Conservation (phyloP, 2,797 vertebrate genomes). For the Sebastes cheni region DNA sequence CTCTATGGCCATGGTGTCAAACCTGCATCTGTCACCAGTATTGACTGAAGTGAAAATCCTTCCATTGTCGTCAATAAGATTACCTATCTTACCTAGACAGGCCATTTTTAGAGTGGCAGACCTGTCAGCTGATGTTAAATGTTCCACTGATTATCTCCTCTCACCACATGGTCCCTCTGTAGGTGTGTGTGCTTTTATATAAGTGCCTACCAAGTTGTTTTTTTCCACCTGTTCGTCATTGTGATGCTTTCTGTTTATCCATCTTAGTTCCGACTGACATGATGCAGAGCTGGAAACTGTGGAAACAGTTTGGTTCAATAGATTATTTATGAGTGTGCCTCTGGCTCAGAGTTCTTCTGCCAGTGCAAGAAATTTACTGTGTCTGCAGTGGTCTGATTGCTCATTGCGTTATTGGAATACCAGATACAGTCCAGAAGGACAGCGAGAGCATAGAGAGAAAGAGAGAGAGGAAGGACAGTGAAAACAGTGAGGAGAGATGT, state of each 20-base stretch:
- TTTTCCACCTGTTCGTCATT: constrained; percentile 14
- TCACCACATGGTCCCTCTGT: constrained; percentile 16
- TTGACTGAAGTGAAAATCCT: not conserved
- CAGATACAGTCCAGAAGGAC: constrained; percentile 10
- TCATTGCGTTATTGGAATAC: constrained; percentile 30
- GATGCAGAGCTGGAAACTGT: constrained; percentile 15
- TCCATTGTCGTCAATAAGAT: not conserved
- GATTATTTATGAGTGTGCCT: constrained; percentile 57
- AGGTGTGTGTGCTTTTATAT: not conserved
- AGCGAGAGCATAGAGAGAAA: not conserved
- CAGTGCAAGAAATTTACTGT: constrained; percentile 46
- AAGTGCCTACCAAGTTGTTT: not conserved
- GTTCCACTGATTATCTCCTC: constrained; percentile 48
- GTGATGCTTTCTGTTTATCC: constrained; percentile 11
- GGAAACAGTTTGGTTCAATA: constrained; percentile 26
- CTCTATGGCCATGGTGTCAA: not conserved
- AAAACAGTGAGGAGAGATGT: not conserved
- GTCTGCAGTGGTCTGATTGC: constrained; percentile 37
- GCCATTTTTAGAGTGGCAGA: constrained; percentile 27
- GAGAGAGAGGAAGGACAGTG: not conserved
- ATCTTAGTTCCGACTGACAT: constrained; percentile 2
- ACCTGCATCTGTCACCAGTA: not conserved
- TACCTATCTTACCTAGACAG: not conserved
- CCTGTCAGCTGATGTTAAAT: constrained; percentile 32
- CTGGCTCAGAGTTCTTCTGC: constrained; percentile 32